Evolutionary conservation across 2,888 invertebrate species (phyloP), one percentile per base, ranked within the genome.

Genomic region (Amphipoea oculea): DNA sequence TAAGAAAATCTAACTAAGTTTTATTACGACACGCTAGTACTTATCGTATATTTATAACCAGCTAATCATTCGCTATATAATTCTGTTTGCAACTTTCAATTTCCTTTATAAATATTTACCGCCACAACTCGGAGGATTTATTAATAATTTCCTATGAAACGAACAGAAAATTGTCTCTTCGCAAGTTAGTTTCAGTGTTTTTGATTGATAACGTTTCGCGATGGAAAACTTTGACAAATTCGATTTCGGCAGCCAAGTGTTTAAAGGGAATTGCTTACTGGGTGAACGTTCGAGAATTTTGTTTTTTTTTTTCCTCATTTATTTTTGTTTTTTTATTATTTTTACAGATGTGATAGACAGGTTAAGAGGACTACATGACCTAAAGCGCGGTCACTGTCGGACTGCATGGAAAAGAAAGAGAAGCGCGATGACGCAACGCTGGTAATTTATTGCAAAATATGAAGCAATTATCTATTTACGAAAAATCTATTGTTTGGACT

Each of bases 141-240:
- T 81, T 88, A 81, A 81, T 66, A 88, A 88, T 82, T 82, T 82
- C 82, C 78, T 78, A 77, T 68, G 78, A 76, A 84, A 82, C 77
- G 75, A 73, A 80, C 75, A 69, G 78, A 80, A 87, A 87, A 86
- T 87, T 87, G 84, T 83, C 81, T 72, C 84, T 79, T 76, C n/a
- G 62, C 45, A 84, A 88, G 79, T 88, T 70, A 83, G 86, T 85
- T 87, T 73, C 84, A 88, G 29, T 82, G 88, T 81, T 88, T 88
- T 86, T 87, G 89, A 88, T 88, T 87, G 87, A 88, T 87, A 87
- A 76, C 84, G 84, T 78, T 87, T 79, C 80, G 48, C 74, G 84
- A 78, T 73, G 79, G 23, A 79, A 81, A 86, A 87, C 84, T 87
- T 88, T 82, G 82, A 71, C 81, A 88, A 88, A 87, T 88, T 88